Evolutionary conservation across 2,113 vertebrate species (phyloP).

Genomic region (Poicephalus meyeri): DNA sequence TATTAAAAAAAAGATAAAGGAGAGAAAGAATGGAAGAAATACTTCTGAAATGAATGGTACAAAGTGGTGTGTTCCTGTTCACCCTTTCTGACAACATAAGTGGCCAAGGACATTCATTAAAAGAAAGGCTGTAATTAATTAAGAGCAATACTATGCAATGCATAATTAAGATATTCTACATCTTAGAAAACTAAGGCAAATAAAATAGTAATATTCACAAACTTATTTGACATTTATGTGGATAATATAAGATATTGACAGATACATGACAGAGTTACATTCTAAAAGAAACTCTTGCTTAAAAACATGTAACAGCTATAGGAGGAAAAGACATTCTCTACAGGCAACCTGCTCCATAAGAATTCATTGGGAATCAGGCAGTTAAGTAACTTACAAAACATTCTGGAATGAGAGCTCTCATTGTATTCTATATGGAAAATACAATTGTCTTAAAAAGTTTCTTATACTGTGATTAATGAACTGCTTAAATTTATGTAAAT

Average conservation of each 20-base stretch:
- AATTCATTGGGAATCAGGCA: neutral
- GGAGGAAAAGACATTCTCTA: neutral
- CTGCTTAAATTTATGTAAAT: neutral
- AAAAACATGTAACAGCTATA: neutral
- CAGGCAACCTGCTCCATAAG: neutral
- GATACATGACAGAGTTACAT: neutral
- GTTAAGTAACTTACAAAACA: neutral
- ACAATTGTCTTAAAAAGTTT: neutral
- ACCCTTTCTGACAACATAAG: neutral
- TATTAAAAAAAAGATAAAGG: neutral
- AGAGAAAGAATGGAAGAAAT: neutral
- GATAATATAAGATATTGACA: conserved; percentile 1
- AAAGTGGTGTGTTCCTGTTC: neutral
- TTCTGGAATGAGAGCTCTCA: neutral
- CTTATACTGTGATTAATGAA: neutral
- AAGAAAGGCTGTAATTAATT: neutral
- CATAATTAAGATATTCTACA: conserved; percentile 27
- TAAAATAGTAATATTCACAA: neutral
- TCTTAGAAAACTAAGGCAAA: neutral
- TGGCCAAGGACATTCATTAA: conserved; percentile 2
- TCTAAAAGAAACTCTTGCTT: neutral
- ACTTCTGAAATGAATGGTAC: neutral
- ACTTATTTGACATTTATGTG: neutral
- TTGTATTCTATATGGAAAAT: neutral
- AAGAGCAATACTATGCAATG: neutral